These are phyloP conservation scores for Lamellibrachia luymesi DNA, from an alignment of 1,140 invertebrate species.

Conservation along the genomic window DNA sequence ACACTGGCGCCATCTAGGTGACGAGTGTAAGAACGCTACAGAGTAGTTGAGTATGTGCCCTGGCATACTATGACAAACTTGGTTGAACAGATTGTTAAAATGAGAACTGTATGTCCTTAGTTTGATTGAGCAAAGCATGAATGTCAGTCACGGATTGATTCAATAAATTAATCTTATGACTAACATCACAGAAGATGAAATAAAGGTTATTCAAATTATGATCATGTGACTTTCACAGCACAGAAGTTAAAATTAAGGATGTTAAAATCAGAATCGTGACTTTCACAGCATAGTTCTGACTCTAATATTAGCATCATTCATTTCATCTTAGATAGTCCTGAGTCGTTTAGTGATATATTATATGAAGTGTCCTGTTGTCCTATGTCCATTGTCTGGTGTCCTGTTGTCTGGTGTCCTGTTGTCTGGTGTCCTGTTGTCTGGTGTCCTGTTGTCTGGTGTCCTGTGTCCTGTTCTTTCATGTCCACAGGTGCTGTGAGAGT, in stretches of 20 bases:
- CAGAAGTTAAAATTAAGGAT: background rate
- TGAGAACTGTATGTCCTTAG: background rate
- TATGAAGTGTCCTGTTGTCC: background rate
- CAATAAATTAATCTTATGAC: too few species aligned
- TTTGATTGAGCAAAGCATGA: too few species aligned
- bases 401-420: background rate
- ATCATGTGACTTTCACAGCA: background rate
- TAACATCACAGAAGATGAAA: too few species aligned
- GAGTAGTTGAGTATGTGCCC: too few species aligned
- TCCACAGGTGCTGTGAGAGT: too few species aligned
- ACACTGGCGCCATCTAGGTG: too few species aligned
- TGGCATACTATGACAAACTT: too few species aligned
- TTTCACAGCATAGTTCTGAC: background rate
- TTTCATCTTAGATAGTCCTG: background rate
- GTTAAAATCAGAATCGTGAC: background rate
- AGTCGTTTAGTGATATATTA: background rate
- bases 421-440: background rate
- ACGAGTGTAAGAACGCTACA: too few species aligned
- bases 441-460: background rate
- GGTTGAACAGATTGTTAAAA: background rate
- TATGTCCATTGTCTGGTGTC: too few species aligned
- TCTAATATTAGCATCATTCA: too few species aligned
- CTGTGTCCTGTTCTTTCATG: background rate
- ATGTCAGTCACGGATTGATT: too few species aligned
- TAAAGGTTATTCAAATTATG: background rate